Base-by-base conservation (phyloP, 2,797 vertebrate genomes). In the Otus scops region DNA sequence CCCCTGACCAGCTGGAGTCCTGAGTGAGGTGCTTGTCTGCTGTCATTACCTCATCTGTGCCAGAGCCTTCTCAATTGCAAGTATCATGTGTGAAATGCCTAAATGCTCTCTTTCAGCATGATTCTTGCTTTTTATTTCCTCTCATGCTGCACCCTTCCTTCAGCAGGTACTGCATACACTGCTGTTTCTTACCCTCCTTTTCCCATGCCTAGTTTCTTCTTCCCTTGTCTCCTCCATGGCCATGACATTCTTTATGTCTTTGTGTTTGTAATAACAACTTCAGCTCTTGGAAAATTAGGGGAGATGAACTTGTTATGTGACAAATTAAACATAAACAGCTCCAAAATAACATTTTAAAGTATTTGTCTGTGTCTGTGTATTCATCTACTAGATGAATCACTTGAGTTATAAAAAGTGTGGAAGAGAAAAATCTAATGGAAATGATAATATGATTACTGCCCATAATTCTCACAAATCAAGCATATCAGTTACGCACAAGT, bases 401-500 rank as follows among this genome's bases (percentile, higher is more conserved):
- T 96, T 74, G 92, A 93, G 92, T 93, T 89, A 91, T 85, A 92
- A 92, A 89, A 95, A 79, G 34, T 83, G 74, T 87, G 67, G 71
- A 94, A 88, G 79, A 93, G 82, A 77, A 69, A 92, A 96, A 82
- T 67, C 64, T 89, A 92, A 95, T 93, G 90, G 96, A 91, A 96
- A 95, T 95, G 88, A 93, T 96, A 97, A 97, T 96, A 87, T 95
- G 95, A 97, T 97, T 97, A 96, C 89, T 78, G 91, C 71, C 95
- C 88, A 47, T 93, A 95, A 97, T 94, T 96, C 80, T 90, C 89
- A 78, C 85, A 92, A 96, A 95, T 96, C 95, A 96, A 86, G 96
- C 81, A 23, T 63, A 95, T 96, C 97, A 94, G 63, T 96, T 95
- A 79, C 3, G 7, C 83, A 61, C 65, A 95, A 96, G 80, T 67